These are phyloP conservation scores for Leptothorax acervorum DNA, from an alignment of 2,888 invertebrate species.

Conservation along the genomic window DNA sequence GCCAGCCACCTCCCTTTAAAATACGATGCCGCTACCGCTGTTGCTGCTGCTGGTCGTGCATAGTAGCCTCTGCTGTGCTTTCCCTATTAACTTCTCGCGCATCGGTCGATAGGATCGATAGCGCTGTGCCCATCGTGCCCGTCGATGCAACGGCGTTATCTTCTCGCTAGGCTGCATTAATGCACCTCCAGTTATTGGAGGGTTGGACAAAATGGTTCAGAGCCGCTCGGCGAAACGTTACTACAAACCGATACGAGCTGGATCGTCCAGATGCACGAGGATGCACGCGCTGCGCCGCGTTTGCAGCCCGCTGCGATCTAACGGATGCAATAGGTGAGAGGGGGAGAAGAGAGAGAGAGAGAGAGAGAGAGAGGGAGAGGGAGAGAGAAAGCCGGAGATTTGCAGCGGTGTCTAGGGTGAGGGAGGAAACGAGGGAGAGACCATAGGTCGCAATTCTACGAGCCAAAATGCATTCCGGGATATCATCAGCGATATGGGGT, in stretches of 20 bases:
- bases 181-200: constrained; percentile 80
- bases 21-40: constrained; percentile 64
- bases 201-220: constrained; percentile 78
- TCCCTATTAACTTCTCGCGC: constrained; percentile 77
- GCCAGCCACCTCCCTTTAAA: constrained; percentile 64
- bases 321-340: constrained; percentile 17
- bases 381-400: not conserved
- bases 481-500: constrained; percentile 79
- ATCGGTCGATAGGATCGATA: constrained; percentile 78
- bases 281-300: constrained; percentile 50
- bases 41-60: constrained; percentile 45
- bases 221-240: constrained; percentile 58
- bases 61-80: constrained; percentile 55
- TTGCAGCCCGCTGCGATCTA: constrained; percentile 40
- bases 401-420: not conserved
- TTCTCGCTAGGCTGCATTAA: constrained; percentile 82
- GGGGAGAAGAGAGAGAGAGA: not conserved
- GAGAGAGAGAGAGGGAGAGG: not conserved
- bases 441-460: constrained; percentile 58
- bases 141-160: constrained; percentile 79
- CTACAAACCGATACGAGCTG: constrained; percentile 42
- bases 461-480: constrained; percentile 74
- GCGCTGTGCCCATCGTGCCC: constrained; percentile 59
- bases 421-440: constrained; percentile 45
- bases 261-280: constrained; percentile 48